Base-by-base conservation (phyloP, 2,888 invertebrate species). In the Lordiphosa andalusiaca region DNA sequence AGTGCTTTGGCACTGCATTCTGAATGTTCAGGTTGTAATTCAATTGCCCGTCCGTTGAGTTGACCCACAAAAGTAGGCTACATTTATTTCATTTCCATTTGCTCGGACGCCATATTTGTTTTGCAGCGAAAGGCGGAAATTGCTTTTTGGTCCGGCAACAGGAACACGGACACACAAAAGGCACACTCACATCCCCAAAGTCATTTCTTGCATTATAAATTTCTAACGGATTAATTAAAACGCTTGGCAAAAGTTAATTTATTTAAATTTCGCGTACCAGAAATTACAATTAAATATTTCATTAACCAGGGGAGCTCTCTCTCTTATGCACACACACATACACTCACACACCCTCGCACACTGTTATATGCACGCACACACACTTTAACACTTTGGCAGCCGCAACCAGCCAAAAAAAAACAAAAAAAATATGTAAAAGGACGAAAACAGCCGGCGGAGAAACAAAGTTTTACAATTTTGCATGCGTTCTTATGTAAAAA, bases 231-330 rank as follows among this genome's bases (percentile, higher is more conserved):
- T 76, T 83, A 72, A 80, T 83, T 83, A 83, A 83, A 80, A 66
- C 44, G 65, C 60, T 44, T 30, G 30, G 33, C 78, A 56, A 63
- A 30, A 72, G 84, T 83, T 83, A 80, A 84, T 80, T 83, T 67
- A 75, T 63, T 62, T 73, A 60, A 77, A 77, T 76, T 65, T 73
- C 62, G 48, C 61, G 54, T 64, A n/a, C 64, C 51, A 67, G 30
- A 81, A 78, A 82, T 84, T 69, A 62, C 83, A 82, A 62, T 84
- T 78, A 67, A 78, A 85, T 80, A 85, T 71, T 80, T 85, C 56
- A 80, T 85, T 67, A 75, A 71, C 71, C 51, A 33, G 67, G 65
- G 53, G 64, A 54, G 50, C 48, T 59, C 47, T 36, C 47, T 36
- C 37, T 37, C 55, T n/a, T 37, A 46, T 19, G 33, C 47, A 53